These are phyloP conservation scores for Rhineura floridana DNA, from an alignment of 2,113 vertebrate species.

Conservation along the genomic window DNA sequence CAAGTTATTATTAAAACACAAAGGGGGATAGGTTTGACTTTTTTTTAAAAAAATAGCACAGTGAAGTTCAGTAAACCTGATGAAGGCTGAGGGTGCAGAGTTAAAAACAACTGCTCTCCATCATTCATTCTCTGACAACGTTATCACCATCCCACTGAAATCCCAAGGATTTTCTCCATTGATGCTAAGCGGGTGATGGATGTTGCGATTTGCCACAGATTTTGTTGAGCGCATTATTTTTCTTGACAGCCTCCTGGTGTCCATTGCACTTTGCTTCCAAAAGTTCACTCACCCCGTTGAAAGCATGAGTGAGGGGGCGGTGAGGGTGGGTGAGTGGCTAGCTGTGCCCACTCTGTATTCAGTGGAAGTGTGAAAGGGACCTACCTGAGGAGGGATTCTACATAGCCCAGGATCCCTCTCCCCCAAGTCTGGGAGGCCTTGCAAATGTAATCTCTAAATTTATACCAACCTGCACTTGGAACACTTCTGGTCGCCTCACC, in stretches of 20 bases:
- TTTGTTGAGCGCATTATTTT: background rate
- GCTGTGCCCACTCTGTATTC: background rate
- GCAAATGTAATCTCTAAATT: too few species aligned
- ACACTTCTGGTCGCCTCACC: too few species aligned
- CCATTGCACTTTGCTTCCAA: background rate
- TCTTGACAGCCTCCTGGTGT: background rate
- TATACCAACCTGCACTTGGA: too few species aligned
- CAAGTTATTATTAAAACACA: constrained; percentile 9
- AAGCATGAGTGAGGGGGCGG: background rate
- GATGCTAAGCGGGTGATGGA: background rate
- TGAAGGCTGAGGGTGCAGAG: background rate
- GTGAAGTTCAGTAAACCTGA: background rate
- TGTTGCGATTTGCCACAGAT: background rate
- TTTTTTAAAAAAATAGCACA: background rate
- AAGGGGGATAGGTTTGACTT: background rate
- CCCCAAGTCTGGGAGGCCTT: background rate
- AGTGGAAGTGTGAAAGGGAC: background rate
- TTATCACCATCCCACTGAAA: background rate
- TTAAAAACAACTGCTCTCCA: background rate
- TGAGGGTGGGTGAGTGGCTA: background rate
- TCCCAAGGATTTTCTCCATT: background rate
- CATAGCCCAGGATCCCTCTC: background rate
- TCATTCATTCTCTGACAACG: background rate
- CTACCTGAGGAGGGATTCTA: background rate
- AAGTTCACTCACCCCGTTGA: background rate